Evolutionary conservation across 2,113 vertebrate genomes (phyloP).

Genomic region (Phalacrocorax pelagicus): DNA sequence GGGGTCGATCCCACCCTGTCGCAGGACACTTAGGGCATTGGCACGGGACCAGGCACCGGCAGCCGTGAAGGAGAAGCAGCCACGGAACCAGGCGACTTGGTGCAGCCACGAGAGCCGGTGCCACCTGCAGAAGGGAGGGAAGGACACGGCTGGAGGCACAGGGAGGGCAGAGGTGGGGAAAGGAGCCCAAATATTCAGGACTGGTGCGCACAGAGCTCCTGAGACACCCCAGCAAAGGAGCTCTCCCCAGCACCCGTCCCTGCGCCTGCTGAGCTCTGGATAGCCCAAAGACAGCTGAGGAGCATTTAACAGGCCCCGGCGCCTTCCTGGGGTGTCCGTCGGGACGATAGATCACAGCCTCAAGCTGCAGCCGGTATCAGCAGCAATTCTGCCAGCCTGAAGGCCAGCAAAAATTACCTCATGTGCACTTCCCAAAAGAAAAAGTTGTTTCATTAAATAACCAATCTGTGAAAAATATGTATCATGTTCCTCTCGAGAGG

Average conservation of each 20-base stretch:
- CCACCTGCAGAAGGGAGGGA: background rate
- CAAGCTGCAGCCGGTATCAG: background rate
- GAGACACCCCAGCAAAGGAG: background rate
- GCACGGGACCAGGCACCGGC: background rate
- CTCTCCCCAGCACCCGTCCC: background rate
- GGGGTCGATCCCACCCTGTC: background rate
- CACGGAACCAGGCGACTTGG: accelerated
- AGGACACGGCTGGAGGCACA: background rate
- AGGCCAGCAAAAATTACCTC: background rate
- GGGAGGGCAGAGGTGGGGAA: background rate
- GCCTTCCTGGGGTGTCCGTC: background rate
- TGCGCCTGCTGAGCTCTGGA: background rate
- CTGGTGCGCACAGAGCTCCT: background rate
- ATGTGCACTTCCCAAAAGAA: background rate
- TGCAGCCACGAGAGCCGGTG: background rate
- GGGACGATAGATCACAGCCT: background rate
- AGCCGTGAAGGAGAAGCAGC: background rate
- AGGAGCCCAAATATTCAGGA: background rate
- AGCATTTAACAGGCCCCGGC: accelerated
- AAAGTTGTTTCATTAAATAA: slow-evolving; percentile 21
- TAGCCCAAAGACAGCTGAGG: background rate
- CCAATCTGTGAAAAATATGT: slow-evolving; percentile 3
- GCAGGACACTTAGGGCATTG: background rate
- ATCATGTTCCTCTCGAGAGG: background rate
- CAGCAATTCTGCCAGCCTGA: background rate